Evolutionary conservation across 2,797 vertebrate species (phyloP).

Genomic region (Chiroxiphia lanceolata): DNA sequence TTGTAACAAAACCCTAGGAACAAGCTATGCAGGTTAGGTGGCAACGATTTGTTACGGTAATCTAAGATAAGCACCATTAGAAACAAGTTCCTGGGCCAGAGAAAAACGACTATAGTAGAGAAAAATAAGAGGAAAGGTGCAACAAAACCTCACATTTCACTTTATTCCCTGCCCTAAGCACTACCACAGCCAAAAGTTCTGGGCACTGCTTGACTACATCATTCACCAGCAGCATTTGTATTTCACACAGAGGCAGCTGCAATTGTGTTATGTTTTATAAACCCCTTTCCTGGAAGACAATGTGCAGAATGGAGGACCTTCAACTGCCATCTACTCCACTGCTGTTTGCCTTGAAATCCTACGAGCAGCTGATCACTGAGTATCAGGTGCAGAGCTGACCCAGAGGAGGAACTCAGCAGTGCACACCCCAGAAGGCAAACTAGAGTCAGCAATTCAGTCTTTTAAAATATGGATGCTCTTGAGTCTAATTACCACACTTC

Average conservation of each 20-base stretch:
- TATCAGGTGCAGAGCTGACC: not conserved
- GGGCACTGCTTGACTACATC: not conserved
- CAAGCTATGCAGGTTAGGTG: fast-evolving
- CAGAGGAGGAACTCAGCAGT: not conserved
- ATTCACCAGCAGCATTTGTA: not conserved
- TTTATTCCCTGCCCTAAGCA: not conserved
- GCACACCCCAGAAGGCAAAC: not conserved
- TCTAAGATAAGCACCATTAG: not conserved
- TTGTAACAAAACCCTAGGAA: not conserved
- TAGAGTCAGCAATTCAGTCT: not conserved
- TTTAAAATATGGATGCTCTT: conserved; percentile 1
- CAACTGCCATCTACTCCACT: not conserved
- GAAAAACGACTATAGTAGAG: not conserved
- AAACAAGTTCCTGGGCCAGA: not conserved
- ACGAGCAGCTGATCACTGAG: not conserved
- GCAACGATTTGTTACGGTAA: not conserved
- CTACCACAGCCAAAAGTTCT: not conserved
- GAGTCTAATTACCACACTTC: not conserved
- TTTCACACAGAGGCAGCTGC: not conserved
- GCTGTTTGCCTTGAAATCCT: not conserved
- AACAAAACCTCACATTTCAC: not conserved
- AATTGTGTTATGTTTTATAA: not conserved
- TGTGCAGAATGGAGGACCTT: not conserved
- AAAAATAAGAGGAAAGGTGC: not conserved
- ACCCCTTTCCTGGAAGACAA: not conserved